Conservation (phyloP, 2,113 vertebrate genomes). For the Thamnaconus septentrionalis region DNA sequence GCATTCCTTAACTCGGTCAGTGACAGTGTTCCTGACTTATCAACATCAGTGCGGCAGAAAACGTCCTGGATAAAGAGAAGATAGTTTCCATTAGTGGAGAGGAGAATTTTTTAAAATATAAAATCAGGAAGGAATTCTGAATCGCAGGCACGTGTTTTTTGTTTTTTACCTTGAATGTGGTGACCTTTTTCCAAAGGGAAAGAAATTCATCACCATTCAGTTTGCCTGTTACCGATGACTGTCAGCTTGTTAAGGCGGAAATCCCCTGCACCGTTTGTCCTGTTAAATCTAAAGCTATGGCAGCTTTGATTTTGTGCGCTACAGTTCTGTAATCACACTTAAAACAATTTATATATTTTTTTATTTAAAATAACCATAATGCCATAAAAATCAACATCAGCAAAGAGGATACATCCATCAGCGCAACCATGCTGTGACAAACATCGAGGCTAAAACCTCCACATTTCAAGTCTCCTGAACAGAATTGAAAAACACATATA, state of each 20-base stretch:
- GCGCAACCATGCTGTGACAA: slow-evolving; percentile 68
- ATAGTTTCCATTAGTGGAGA: neutral
- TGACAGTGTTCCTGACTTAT: slow-evolving; percentile 59
- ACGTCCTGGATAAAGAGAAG: slow-evolving; percentile 52
- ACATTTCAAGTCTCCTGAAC: slow-evolving; percentile 30
- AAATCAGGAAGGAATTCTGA: too few species aligned
- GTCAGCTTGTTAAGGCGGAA: slow-evolving; percentile 43
- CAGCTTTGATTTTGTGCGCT: slow-evolving; percentile 9
- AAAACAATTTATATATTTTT: neutral
- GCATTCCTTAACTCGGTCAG: slow-evolving; percentile 67
- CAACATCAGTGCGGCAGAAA: slow-evolving; percentile 60
- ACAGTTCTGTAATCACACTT: too few species aligned
- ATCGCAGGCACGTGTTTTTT: neutral
- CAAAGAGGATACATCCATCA: slow-evolving; percentile 72
- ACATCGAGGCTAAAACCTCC: slow-evolving; percentile 64
- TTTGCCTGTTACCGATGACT: slow-evolving; percentile 66
- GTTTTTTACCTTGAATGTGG: slow-evolving; percentile 59
- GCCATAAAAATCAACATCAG: neutral
- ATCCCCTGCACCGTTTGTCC: neutral
- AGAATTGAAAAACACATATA: neutral
- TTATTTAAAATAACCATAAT: neutral
- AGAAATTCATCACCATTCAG: slow-evolving; percentile 64
- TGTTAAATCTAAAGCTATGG: neutral
- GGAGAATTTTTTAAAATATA: too few species aligned
- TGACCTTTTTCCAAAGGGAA: slow-evolving; percentile 61